Base-by-base conservation (phyloP, 2,888 invertebrate genomes). In the Spatulosminthurus flaviceps region DNA sequence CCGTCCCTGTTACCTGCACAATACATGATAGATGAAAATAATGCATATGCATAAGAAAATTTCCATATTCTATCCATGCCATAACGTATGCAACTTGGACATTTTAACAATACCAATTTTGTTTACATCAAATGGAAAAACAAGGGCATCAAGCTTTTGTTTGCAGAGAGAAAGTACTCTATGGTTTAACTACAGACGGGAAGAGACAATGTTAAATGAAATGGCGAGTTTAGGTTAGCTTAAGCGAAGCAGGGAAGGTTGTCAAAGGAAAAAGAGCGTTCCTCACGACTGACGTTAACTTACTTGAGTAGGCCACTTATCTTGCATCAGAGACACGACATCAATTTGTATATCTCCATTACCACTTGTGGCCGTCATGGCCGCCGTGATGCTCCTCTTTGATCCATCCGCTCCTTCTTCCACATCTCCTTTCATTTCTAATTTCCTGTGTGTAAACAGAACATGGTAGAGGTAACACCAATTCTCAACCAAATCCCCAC, bases 401-500 rank as follows among this genome's bases (percentile, higher is more conserved):
- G 74, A 66, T 21, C 61, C 77, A 13, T 75, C 77, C 13, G 80
- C 83, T 0, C 41, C 19, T 9, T 66, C 60, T 9, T 67, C 76
- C 70, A 42, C 34, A 29, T 69, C 51, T 11, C 72, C 66, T 28
- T 64, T 22, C 11, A 79, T 43, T 66, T 75, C 72, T 64, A 78
- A 67, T 21, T 61, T 43, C 24, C 80, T 80, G 74, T 21, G 21
- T 51, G 9, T 34, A 51, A 51, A 51, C 51, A 51, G 51, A 2
- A 66, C 41, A 60, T 66, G 5, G 87, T 0, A 88, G 88, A 78
- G 87, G 87, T n/a, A n/a, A n/a, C n/a, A 19, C 7, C 42, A 1
- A 86, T 89, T 89, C 87, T 89, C 51, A 51, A n/a, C 5, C n/a
- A 19, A 51, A 4, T 16, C 16, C 51, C 16, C 51, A 51, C 34